phyloP scores from a whole-genome alignment of 2,797 vertebrate species.

The Aselliscus stoliczkanus region DNA sequence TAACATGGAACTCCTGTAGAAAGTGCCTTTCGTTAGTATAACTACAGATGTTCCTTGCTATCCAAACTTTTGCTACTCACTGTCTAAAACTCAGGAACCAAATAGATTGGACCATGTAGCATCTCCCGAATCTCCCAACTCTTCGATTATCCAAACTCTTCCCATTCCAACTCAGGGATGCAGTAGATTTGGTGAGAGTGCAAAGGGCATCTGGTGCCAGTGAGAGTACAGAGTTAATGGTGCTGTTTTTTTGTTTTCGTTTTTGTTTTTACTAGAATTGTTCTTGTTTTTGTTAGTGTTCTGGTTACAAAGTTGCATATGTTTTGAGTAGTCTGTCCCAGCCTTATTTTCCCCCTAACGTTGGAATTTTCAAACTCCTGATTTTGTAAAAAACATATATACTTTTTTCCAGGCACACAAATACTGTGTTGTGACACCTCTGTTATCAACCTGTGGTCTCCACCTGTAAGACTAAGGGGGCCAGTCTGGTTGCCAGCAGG shows the following conservation, averaged over 20 bases:
- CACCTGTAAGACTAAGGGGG: background rate
- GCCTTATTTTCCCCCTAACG: background rate
- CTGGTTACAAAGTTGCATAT: background rate
- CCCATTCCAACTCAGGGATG: background rate
- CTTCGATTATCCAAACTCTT: background rate
- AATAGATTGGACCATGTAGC: background rate
- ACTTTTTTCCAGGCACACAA: background rate
- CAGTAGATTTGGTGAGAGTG: background rate
- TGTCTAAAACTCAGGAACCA: background rate
- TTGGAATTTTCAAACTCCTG: background rate
- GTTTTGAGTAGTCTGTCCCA: background rate
- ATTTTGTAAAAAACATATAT: background rate
- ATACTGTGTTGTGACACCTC: background rate
- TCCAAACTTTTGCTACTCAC: background rate
- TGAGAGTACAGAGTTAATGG: background rate
- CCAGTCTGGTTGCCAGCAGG: background rate
- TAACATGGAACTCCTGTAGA: background rate
- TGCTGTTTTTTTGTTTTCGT: background rate
- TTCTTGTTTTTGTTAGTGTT: background rate
- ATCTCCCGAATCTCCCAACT: background rate
- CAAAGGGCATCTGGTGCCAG: background rate
- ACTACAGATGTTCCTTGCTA: fast-evolving
- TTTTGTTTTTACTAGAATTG: too few species aligned
- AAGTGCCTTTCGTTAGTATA: background rate
- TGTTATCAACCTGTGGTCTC: background rate